Conservation (phyloP, 2,113 vertebrate species). For the Cephalopterus ornatus region DNA sequence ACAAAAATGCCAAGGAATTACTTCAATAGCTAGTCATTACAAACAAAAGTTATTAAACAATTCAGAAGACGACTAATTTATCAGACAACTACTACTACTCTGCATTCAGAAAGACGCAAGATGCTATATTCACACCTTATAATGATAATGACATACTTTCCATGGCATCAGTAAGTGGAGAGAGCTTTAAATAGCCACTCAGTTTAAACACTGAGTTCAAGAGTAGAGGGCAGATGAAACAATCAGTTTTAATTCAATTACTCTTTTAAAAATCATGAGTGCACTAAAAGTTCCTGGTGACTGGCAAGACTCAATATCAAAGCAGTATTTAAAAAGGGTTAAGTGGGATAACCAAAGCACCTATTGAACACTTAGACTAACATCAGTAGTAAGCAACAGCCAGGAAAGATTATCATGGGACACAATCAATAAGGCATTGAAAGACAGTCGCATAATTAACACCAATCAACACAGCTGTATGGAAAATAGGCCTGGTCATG, state of each 20-base stretch:
- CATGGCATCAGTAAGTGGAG: background rate
- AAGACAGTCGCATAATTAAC: constrained; percentile 37
- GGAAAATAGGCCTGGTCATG: constrained; percentile 32
- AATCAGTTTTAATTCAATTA: background rate
- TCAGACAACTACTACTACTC: background rate
- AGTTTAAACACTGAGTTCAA: background rate
- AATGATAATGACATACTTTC: background rate
- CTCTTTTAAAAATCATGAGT: background rate
- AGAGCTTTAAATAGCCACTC: background rate
- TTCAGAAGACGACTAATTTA: background rate
- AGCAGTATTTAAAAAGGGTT: background rate
- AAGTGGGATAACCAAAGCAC: background rate
- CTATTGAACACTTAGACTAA: background rate
- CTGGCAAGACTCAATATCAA: background rate
- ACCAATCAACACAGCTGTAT: constrained; percentile 50
- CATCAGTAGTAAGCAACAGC: background rate
- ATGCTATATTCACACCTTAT: background rate
- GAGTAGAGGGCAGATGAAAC: background rate
- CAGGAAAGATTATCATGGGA: constrained; percentile 14
- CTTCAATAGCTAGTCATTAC: background rate
- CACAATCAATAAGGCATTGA: constrained; percentile 55
- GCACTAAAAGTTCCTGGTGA: background rate
- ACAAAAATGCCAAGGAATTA: background rate
- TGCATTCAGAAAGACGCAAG: background rate
- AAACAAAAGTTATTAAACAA: background rate